Base-by-base conservation (phyloP, 2,113 vertebrate species). In the Prochilodus magdalenae region DNA sequence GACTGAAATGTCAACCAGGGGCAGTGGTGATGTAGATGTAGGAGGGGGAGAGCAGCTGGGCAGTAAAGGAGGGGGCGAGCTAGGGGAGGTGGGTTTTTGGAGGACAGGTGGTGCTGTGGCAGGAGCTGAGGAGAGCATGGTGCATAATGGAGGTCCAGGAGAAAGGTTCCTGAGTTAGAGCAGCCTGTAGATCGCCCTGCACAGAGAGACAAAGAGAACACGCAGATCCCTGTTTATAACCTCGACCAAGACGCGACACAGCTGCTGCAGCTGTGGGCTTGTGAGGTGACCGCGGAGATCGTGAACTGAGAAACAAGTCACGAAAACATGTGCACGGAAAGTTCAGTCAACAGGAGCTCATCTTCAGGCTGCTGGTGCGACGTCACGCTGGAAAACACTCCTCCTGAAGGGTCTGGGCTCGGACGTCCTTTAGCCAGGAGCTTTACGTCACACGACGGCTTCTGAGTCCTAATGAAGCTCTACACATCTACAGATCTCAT, bases 121-220 rank as follows among this genome's bases (percentile, higher is more conserved):
- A 55, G 73, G 33, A 29, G 75, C 63, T 86, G 86, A 81, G 80
- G 86, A 84, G 83, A 84, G 79, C 77, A 81, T n/a, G 84, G 57
- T 65, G 73, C 84, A 72, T 90, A 90, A 81, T 57, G 30, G 70
- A 80, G 53, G 6, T 12, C 51, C 53, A 83, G 76, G 80, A 72
- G 36, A 83, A 40, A 40, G 4, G 51, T 44, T 47, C 20, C 20
- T 13, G 63, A 47, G 75, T 76, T 63, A 75, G 26, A 79, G 8
- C 12, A 11, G 24, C 27, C 36, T 51, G 12, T 14, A 47, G 29
- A 30, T 29, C 63, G 81, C 60, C 65, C 86, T 87, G 63, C 18
- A 12, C 24, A 60, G 20, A 51, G 29, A 77, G 24, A 75, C 44
- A 36, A 73, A 27, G 30, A 20, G 7, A 76, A 5, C 13, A 16